Base-by-base conservation (phyloP, 2,113 vertebrate genomes). In the Speoplatyrhinus poulsoni region DNA sequence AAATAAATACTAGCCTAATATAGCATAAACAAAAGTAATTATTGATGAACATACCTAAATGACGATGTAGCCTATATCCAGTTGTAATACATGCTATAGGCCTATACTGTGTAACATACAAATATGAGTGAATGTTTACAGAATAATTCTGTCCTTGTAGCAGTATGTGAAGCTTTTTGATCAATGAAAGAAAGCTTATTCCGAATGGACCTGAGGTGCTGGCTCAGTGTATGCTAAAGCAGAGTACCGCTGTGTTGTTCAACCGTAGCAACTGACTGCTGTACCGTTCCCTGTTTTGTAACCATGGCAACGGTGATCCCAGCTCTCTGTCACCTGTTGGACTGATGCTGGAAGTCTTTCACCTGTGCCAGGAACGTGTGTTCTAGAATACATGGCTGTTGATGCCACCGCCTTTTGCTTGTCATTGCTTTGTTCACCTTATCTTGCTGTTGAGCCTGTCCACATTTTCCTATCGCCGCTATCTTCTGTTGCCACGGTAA, bases 401-500 rank as follows among this genome's bases (percentile, higher is more conserved):
- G 26, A 26, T 59, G 69, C 41, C 46, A 9, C 9, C 15, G 17
- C 9, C 65, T 9, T 1, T 54, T 19, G 26, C 77, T 69, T 70
- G 63, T 74, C 49, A 41, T 33, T 7, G 64, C 58, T 76, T 69
- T 75, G 62, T 71, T 80, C 76, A 75, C 82, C 70, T 74, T 66
- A 67, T 52, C 81, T 76, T 57, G 54, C 67, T n/a, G 5, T 76
- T 69, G 62, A 76, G 73, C 75, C 52, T 16, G 12, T 73, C 76
- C 76, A 77, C 62, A 67, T 73, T 76, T 63, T 64, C 66, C 57
- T 56, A 54, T 69, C 79, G 61, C 56, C 73, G 70, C 83, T 69
- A 74, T 85, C 78, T 59, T 71, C 67, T 82, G 85, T 90, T 89
- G 73, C 89, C 83, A 90, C 89, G 67, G 82, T 77, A 87, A 89